Base-by-base conservation (phyloP, 2,797 vertebrate species). In the Menidia menidia region DNA sequence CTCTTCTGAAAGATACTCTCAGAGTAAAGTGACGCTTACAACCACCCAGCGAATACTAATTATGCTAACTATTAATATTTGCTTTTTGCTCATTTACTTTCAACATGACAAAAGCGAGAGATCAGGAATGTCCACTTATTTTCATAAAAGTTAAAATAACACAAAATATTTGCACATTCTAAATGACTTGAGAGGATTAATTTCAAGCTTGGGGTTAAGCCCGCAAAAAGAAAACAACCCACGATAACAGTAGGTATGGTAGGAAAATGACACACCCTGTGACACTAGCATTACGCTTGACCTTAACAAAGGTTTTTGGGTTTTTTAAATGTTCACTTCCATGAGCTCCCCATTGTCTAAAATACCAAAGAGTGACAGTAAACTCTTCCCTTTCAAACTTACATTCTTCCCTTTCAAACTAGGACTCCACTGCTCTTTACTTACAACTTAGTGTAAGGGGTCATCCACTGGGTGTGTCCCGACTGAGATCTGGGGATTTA, bases 71-170 rank as follows among this genome's bases (percentile, higher is more conserved):
- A 25, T 25, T 61, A 45, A 68, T 45, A 56, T 42, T 60, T 45
- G n/a, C 52, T 16, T 39, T 62, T 16, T 19, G 42, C 19, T 48
- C 18, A 42, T 47, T 70, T 31, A 31, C 45, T 73, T 61, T 35
- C 44, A 33, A 9, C 11, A 8, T 16, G 31, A 58, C 25, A 25
- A 25, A 25, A 14, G 15, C 32, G 16, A 9, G 0, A 16, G 31
- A 4, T 32, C n/a, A 0, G 12, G 16, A 55, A 25, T 25, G 25
- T 25, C 25, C 1, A 25, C 25, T 25, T 25, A 25, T 25, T 25
- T 25, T 25, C 25, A 25, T 1, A 25, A 25, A 25, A 25, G 25
- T 25, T 25, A 39, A 39, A 39, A 39, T 7, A 7, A 39, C 7
- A 7, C 35, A 39, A 39, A 39, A 39, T 39, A 39, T 39, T 39